phyloP scores from a whole-genome alignment of 2,797 vertebrate genomes.

The Schizothorax lantsangensis region DNA sequence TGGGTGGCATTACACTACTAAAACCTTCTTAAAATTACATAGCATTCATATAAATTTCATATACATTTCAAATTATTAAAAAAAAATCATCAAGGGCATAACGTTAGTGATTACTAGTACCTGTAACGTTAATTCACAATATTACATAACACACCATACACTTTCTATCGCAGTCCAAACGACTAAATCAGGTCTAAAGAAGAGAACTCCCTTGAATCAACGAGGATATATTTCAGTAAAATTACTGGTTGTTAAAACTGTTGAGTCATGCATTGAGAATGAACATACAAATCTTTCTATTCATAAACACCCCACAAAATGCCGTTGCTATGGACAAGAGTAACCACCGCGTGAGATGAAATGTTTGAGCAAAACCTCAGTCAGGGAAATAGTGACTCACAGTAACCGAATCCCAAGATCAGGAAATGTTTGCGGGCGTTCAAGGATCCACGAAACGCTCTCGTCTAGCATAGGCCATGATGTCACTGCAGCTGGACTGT shows the following conservation, averaged over 20 bases:
- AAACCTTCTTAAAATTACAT: not conserved
- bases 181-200: not conserved
- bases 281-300: not conserved
- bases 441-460: slow-evolving; percentile 13
- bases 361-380: slow-evolving; percentile 19
- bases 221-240: not conserved
- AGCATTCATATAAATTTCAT: not conserved
- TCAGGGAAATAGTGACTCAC: slow-evolving; percentile 40
- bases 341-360: slow-evolving; percentile 9
- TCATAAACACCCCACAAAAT: slow-evolving; percentile 1
- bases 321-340: slow-evolving; percentile 32
- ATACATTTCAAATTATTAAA: not conserved
- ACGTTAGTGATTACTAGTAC: not conserved
- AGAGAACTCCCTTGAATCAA: not conserved
- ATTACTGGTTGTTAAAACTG: slow-evolving; percentile 17
- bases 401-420: slow-evolving; percentile 14
- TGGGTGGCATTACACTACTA: too few species aligned
- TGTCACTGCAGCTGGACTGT: not conserved
- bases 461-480: not conserved
- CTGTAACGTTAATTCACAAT: not conserved
- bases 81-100: not conserved
- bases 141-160: not conserved
- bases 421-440: slow-evolving; percentile 34
- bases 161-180: not conserved
- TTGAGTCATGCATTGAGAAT: slow-evolving; percentile 46